Base-by-base conservation (phyloP, 2,113 vertebrate species). In the Bufo bufo region DNA sequence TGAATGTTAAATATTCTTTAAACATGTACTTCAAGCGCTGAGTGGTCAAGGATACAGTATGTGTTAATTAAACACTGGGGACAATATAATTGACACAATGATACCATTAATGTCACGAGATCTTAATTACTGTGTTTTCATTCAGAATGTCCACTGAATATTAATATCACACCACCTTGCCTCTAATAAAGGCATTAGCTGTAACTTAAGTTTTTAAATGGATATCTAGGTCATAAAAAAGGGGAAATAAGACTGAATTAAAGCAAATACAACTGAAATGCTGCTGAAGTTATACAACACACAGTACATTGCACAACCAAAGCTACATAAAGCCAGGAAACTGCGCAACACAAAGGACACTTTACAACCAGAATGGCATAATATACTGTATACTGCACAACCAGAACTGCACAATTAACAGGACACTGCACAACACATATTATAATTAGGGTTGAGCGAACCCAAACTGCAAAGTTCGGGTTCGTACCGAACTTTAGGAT, bases 1-100 rank as follows among this genome's bases (percentile, higher is more conserved):
- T 83, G 81, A 83, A 83, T 66, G 81, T 69, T 83, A 83, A 81
- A 81, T 81, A 81, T 81, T 61, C 58, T 61, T 81, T 81, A 81
- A 83, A 69, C 45, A 66, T 83, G 81, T 52, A 83, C 61, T 83
- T 83, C 61, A 83, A 83, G 69, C 50, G 61, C 81, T 83, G 61
- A 47, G 59, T 83, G 81, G 81, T 52, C 81, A 69, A 83, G 45
- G 81, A 83, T 83, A 66, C 80, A n/a, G 59, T 52, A 83, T 66
- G 81, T 65, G 63, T 69, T 66, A 83, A 83, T 83, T 83, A 83
- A 83, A 61, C 61, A 50, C 81, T 66, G 10, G 81, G 59, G 81
- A 69, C 81, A 65, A 83, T 83, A 50, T 66, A n/a, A 83, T 66
- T 83, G 81, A 83, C 59, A 65, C 69, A 83, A 63, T 16, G 81